Percentiles rank a stretch among this genome's conserved stretches.
phyloP scores from a whole-genome alignment of 2,797 vertebrate genomes.

The Spondyliosoma cantharus region DNA sequence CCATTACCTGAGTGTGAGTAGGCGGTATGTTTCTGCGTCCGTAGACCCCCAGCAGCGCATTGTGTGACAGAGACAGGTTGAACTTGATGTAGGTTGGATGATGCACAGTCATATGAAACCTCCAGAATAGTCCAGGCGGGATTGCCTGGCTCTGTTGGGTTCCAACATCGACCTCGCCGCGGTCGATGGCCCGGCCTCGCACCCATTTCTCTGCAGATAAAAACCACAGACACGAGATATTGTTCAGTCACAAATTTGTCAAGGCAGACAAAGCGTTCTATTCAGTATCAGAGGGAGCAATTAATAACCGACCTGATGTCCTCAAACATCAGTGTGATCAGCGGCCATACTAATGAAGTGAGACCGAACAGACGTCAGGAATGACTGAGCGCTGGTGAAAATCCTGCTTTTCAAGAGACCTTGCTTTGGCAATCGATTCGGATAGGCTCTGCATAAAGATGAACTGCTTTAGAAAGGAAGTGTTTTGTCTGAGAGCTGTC shows the following conservation, averaged over 20 bases:
- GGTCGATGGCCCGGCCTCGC: slow-evolving; percentile 93
- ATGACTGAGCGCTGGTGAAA: slow-evolving; percentile 63
- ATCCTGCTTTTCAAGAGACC: slow-evolving; percentile 61
- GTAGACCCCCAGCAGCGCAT: slow-evolving; percentile 94
- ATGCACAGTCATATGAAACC: slow-evolving; percentile 94
- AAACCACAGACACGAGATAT: slow-evolving; percentile 45
- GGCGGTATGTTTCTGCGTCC: slow-evolving; percentile 96
- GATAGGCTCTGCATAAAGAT: slow-evolving; percentile 72
- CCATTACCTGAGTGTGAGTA: slow-evolving; percentile 94
- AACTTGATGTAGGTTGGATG: slow-evolving; percentile 96
- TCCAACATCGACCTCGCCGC: slow-evolving; percentile 93
- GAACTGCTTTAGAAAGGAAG: slow-evolving; percentile 70
- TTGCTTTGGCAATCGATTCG: slow-evolving; percentile 55
- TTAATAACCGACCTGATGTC: slow-evolving; percentile 67
- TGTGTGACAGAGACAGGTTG: slow-evolving; percentile 94
- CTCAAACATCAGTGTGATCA: slow-evolving; percentile 69
- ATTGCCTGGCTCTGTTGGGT: slow-evolving; percentile 94
- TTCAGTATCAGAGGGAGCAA: slow-evolving; percentile 58
- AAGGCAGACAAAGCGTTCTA: slow-evolving; percentile 34
- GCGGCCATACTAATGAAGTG: slow-evolving; percentile 67
- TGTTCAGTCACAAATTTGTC: slow-evolving; percentile 54
- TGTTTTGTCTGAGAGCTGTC: slow-evolving; percentile 74
- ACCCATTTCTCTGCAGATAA: slow-evolving; percentile 86
- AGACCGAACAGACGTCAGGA: slow-evolving; percentile 68
- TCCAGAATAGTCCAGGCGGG: slow-evolving; percentile 97